Evolutionary conservation across 2,888 invertebrate genomes (phyloP), one percentile per base, ranked within the genome.

Genomic region (Ormyrus labotus): DNA sequence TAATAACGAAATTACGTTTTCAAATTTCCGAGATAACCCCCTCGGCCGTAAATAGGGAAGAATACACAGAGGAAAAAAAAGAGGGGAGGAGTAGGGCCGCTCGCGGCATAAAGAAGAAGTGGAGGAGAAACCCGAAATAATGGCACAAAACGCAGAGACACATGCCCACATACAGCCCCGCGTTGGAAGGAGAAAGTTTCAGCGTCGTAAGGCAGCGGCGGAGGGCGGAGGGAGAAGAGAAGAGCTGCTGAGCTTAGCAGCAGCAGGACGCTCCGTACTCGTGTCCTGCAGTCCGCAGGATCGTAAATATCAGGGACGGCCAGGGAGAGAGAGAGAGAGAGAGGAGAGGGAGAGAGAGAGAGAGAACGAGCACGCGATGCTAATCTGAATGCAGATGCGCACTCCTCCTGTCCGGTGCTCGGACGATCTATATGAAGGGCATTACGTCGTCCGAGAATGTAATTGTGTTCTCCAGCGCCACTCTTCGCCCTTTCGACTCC

Each of bases 331-430:
- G 53, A 13, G 53, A 45, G 8, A 9, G 45, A 47, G 51, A 45
- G 34, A 47, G 19, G 19, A 13, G 19, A 19, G 19, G 2, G 19
- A 2, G 19, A 19, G 19, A 19, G 19, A 19, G 19, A 19, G 19
- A 19, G 19, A 19, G 19, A 19, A 19, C 19, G 73, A 78, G 83
- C 83, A 84, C 84, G 85, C 87, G 88, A 89, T 88, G 86, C 86
- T 88, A 88, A 88, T 88, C 88, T 86, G 84, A 86, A 87, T 87
- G 88, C 87, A 87, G 87, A 87, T 87, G 86, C 85, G 87, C 85
- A 83, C 86, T 87, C 80, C 82, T 82, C 78, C 85, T 85, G 84
- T 86, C 84, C 83, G 47, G 71, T 61, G 50, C 76, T 80, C 73
- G 75, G 71, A 74, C 86, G 83, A 85, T 86, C 85, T 85, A 84